phyloP scores from a whole-genome alignment of 2,113 vertebrate species.

The Lampris incognitus region DNA sequence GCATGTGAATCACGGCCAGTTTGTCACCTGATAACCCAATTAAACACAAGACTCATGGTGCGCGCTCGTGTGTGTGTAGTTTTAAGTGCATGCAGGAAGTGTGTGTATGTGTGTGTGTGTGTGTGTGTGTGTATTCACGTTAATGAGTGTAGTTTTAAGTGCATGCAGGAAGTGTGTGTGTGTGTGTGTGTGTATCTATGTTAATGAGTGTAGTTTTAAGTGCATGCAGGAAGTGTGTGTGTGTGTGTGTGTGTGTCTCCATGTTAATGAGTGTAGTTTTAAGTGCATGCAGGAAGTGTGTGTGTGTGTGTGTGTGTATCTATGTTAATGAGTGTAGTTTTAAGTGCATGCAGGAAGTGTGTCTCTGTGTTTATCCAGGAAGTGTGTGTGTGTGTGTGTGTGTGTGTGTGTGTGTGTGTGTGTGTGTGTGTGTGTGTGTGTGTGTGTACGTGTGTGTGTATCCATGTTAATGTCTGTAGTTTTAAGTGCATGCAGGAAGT shows the following conservation, averaged over 20 bases:
- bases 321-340: neutral
- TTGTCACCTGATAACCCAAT: constrained; percentile 74
- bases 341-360: no score
- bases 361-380: neutral
- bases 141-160: neutral
- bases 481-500: constrained; percentile 27
- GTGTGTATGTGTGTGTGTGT: constrained; percentile 6
- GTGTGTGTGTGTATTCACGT: neutral
- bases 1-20: constrained; percentile 52
- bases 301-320: constrained; percentile 5
- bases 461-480: no score
- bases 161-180: constrained; percentile 12
- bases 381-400: constrained; percentile 32
- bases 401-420: neutral
- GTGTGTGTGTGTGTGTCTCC: neutral
- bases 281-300: no score
- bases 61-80: no score
- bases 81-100: constrained; percentile 27
- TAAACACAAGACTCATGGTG: constrained; percentile 44
- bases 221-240: neutral
- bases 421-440: neutral
- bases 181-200: constrained; percentile 13
- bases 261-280: neutral
- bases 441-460: no score
- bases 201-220: neutral